Percentiles rank a stretch among this genome's conserved stretches.
These are phyloP conservation scores for Oreochromis niloticus DNA, from an alignment of 2,113 vertebrate species.

Conservation along the genomic window DNA sequence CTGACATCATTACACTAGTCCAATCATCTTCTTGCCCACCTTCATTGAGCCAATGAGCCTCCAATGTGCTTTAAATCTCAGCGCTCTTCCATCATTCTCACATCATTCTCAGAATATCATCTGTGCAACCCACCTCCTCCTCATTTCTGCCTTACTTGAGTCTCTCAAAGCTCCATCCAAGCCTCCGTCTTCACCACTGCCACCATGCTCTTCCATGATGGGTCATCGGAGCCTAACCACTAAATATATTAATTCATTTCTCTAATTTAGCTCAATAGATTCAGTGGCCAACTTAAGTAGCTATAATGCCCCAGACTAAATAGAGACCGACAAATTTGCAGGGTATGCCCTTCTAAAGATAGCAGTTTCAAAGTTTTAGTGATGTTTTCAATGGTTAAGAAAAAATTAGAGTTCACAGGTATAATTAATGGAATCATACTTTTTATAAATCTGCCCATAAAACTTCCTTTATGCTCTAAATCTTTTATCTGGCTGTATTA, in stretches of 20 bases:
- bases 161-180: not conserved
- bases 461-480: not conserved
- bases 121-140: not conserved
- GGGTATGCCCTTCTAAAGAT: not conserved
- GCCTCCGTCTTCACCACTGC: not conserved
- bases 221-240: not conserved
- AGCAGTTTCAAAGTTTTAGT: not conserved
- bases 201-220: not conserved
- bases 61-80: not conserved
- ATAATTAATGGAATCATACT: constrained; percentile 20
- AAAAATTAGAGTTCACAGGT: not conserved
- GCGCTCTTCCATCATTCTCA: not conserved
- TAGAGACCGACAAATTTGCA: not conserved
- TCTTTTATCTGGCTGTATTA: not conserved
- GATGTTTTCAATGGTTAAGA: not conserved
- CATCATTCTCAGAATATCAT: not conserved
- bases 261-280: not conserved
- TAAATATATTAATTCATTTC: not conserved
- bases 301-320: not conserved
- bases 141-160: not conserved
- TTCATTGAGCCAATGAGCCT: not conserved
- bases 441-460: not conserved
- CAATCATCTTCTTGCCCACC: not conserved
- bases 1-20: not conserved
- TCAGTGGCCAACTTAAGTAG: not conserved